Conservation (phyloP, 2,797 vertebrate genomes). For the Phylloscopus collybita region DNA sequence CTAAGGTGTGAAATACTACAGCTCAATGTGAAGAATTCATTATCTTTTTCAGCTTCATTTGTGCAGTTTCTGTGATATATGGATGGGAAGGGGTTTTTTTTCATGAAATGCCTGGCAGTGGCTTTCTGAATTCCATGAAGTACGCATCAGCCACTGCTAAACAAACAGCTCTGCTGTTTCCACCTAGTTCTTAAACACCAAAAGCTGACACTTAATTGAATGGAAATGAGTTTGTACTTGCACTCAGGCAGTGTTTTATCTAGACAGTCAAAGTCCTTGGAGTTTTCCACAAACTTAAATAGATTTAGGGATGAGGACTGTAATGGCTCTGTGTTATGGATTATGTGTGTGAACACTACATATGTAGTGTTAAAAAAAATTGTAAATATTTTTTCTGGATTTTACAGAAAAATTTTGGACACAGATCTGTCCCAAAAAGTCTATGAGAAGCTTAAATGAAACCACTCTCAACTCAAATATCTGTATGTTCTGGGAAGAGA, state of each 20-base stretch:
- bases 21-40: background rate
- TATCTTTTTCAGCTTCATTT: background rate
- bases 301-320: background rate
- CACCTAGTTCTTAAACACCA: background rate
- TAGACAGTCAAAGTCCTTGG: background rate
- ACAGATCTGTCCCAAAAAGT: background rate
- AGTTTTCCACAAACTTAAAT: background rate
- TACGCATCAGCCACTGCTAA: background rate
- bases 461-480: background rate
- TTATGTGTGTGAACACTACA: background rate
- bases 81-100: background rate
- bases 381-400: background rate
- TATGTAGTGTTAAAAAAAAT: no score
- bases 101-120: background rate
- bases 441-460: background rate
- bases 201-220: background rate
- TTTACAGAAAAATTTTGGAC: background rate
- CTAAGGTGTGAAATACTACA: background rate
- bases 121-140: background rate
- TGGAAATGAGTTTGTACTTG: background rate
- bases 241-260: background rate
- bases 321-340: background rate
- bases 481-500: background rate
- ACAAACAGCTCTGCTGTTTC: slow-evolving; percentile 4
- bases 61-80: background rate